Percentiles rank a stretch among this genome's conserved stretches.
Conservation (phyloP, 2,113 vertebrate genomes). For the Aythya baeri region DNA sequence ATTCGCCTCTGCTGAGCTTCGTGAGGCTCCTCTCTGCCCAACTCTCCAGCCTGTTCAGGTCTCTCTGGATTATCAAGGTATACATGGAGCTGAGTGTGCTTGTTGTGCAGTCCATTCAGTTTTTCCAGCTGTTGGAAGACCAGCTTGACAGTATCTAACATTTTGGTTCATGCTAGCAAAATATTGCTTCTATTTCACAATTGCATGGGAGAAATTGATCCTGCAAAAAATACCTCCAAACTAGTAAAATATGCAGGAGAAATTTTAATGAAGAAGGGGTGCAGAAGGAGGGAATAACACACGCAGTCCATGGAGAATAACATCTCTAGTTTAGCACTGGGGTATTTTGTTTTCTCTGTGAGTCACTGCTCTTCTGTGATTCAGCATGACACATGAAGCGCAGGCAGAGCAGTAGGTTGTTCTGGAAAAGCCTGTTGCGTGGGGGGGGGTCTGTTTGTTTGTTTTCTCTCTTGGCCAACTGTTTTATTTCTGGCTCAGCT, state of each 20-base stretch:
- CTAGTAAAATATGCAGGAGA: background rate
- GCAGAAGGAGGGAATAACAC: background rate
- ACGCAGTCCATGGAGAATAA: background rate
- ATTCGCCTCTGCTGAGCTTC: too few relatives aligned
- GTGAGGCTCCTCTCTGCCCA: too few relatives aligned
- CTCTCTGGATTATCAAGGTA: too few relatives aligned
- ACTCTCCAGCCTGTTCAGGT: too few relatives aligned
- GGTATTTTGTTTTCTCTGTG: conserved; percentile 16
- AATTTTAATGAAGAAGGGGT: background rate
- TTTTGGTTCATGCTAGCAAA: background rate
- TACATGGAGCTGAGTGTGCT: background rate
- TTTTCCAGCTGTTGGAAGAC: background rate
- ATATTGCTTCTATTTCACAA: background rate
- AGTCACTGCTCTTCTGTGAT: background rate
- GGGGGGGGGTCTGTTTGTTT: conserved; percentile 40
- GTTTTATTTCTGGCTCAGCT: conserved; percentile 48
- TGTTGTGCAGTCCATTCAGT: background rate
- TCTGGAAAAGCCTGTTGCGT: conserved; percentile 46
- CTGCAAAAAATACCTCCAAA: background rate
- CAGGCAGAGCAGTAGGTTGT: background rate
- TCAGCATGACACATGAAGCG: conserved; percentile 31
- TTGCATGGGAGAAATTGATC: background rate
- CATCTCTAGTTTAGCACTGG: background rate
- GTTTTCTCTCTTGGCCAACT: conserved; percentile 59
- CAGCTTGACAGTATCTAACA: background rate